A percentile compares a stretch with the other conserved stretches of the same genome.
These are phyloP conservation scores for Drosophila neutralis DNA, from an alignment of 2,888 invertebrate species.

Conservation along the genomic window DNA sequence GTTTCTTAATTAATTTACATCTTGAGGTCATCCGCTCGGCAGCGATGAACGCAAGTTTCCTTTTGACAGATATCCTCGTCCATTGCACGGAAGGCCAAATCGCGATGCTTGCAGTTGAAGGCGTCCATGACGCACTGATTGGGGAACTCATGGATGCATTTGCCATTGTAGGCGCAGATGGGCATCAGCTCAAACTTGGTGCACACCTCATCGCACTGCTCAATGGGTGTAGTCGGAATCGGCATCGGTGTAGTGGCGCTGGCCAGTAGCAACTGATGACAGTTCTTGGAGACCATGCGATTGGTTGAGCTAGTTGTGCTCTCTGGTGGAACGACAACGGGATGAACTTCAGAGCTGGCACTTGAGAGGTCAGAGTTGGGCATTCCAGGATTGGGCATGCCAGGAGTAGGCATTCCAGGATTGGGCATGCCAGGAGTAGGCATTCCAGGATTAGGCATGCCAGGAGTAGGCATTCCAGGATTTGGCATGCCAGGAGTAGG, in stretches of 20 bases:
- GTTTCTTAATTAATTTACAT: constrained; percentile 10
- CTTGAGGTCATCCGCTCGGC: constrained; percentile 63
- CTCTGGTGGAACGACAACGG: constrained; percentile 35
- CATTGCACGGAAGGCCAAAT: constrained; percentile 65
- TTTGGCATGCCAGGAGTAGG: constrained; percentile 35
- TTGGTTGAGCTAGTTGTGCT: constrained; percentile 35
- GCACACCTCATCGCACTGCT: constrained; percentile 72
- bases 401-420: constrained; percentile 1
- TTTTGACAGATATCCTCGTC: constrained; percentile 68
- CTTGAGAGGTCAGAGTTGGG: constrained; percentile 3
- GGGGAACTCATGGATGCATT: constrained; percentile 79
- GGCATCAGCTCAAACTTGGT: constrained; percentile 78
- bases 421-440: constrained; percentile 29
- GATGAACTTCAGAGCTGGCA: constrained; percentile 34
- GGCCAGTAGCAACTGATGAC: constrained; percentile 49
- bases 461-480: constrained; percentile 9
- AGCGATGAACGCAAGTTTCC: constrained; percentile 55
- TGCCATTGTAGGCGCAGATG: constrained; percentile 76
- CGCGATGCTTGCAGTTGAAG: constrained; percentile 78
- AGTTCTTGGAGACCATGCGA: constrained; percentile 39
- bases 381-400: constrained; percentile 18
- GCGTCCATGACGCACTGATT: constrained; percentile 81
- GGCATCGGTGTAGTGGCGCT: constrained; percentile 23
- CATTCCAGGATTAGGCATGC: constrained; percentile 21
- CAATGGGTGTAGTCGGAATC: constrained; percentile 9